Percentiles rank a stretch among this genome's conserved stretches.
Evolutionary conservation across 2,113 vertebrate genomes (phyloP).

Genomic region (Apaloderma vittatum): DNA sequence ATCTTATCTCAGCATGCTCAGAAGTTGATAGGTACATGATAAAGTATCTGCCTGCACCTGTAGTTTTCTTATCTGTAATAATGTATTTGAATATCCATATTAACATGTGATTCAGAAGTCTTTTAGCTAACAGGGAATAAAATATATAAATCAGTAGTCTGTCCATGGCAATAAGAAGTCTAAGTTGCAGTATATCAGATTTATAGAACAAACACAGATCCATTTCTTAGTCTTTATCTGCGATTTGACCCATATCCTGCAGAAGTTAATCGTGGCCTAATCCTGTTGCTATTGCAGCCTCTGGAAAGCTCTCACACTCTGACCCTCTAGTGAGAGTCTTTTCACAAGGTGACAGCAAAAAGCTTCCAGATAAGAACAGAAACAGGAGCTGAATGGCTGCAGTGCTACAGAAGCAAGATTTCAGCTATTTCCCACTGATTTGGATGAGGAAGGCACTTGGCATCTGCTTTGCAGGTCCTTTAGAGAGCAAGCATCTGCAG

Average conservation of each 20-base stretch:
- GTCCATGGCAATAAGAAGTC: neutral
- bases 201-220: neutral
- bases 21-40: neutral
- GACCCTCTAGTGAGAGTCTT: neutral
- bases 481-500: neutral
- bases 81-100: neutral
- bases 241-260: neutral
- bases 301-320: neutral
- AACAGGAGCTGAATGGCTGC: neutral
- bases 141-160: neutral
- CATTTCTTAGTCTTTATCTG: neutral
- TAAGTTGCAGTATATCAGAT: neutral
- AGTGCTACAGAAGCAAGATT: neutral
- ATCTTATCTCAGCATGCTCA: neutral
- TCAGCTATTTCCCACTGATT: neutral
- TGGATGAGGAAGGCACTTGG: neutral
- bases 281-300: neutral
- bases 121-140: neutral
- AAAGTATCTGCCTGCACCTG: neutral
- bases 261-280: neutral
- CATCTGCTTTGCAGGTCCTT: neutral
- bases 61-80: neutral
- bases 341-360: neutral
- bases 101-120: neutral
- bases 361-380: neutral